A percentile compares a stretch with the other conserved stretches of the same genome.
Conservation (phyloP, 2,113 vertebrate genomes). For the Phyllostomus discolor region DNA sequence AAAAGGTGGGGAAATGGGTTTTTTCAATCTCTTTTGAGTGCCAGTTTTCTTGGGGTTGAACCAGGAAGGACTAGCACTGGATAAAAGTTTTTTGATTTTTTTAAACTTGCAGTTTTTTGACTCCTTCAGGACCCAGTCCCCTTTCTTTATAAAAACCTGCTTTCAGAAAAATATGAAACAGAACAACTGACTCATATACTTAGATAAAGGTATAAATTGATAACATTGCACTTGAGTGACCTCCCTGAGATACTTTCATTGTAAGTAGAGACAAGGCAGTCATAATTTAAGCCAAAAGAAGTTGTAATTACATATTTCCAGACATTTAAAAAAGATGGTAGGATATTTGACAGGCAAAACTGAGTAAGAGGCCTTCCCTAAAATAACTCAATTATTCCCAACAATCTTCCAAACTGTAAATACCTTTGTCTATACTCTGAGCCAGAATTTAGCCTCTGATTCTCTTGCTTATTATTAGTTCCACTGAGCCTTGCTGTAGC, state of each 20-base stretch:
- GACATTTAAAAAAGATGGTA: neutral
- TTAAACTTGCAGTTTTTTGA: neutral
- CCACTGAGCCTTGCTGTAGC: neutral
- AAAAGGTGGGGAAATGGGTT: neutral
- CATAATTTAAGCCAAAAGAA: neutral
- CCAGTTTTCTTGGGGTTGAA: neutral
- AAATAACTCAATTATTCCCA: neutral
- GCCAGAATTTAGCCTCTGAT: neutral
- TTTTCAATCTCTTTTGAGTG: neutral
- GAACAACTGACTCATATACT: neutral
- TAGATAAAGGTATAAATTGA: neutral
- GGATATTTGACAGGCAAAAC: neutral
- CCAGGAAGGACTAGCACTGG: neutral
- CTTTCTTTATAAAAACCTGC: neutral
- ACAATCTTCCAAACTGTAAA: neutral
- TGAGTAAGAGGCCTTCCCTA: neutral
- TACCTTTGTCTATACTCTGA: neutral
- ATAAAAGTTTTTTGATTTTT: constrained; percentile 14
- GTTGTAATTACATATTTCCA: neutral
- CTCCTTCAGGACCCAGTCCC: neutral
- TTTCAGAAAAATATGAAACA: neutral
- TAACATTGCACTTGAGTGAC: neutral
- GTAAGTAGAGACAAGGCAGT: neutral
- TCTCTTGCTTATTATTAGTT: constrained; percentile 12
- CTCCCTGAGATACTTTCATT: neutral